phyloP scores from a whole-genome alignment of 2,888 invertebrate genomes.

The Eulithis prunata region DNA sequence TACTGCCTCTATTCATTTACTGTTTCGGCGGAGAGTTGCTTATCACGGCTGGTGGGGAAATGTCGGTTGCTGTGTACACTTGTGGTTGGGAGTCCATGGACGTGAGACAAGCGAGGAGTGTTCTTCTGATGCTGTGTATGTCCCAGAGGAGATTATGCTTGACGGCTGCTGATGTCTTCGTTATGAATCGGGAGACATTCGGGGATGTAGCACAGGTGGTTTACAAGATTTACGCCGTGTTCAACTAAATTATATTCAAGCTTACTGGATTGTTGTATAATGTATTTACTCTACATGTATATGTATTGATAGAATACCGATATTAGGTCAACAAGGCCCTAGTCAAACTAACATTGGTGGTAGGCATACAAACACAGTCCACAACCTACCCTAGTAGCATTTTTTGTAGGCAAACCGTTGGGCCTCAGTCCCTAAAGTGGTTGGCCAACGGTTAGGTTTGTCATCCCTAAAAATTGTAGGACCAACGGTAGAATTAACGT shows the following conservation, averaged over 20 bases:
- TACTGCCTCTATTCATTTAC: conserved; percentile 62
- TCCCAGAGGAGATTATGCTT: conserved; percentile 57
- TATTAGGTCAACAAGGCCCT: conserved; percentile 15
- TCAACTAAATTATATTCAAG: conserved; percentile 50
- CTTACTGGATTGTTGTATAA: conserved; percentile 11
- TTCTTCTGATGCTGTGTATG: conserved; percentile 55
- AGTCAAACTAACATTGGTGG: conserved; percentile 16
- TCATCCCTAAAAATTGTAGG: too few species aligned
- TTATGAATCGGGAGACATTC: conserved; percentile 66
- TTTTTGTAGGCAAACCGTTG: too few species aligned
- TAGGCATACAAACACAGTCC: too few species aligned
- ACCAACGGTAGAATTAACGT: too few species aligned
- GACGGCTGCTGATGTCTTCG: conserved; percentile 60
- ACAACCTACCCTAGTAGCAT: too few species aligned
- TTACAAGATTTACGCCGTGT: conserved; percentile 67
- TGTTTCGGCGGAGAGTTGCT: conserved; percentile 67
- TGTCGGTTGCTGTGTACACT: conserved; percentile 54
- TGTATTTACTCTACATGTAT: too few species aligned
- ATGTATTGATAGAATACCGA: not conserved
- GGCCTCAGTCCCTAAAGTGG: too few species aligned
- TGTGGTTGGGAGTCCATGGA: conserved; percentile 66
- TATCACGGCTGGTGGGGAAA: conserved; percentile 53
- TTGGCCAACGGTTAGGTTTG: too few species aligned
- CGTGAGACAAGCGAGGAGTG: conserved; percentile 52
- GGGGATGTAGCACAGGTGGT: conserved; percentile 61